Base-by-base conservation (phyloP, 1,140 invertebrate species). In the Neoseiulus cucumeris region DNA sequence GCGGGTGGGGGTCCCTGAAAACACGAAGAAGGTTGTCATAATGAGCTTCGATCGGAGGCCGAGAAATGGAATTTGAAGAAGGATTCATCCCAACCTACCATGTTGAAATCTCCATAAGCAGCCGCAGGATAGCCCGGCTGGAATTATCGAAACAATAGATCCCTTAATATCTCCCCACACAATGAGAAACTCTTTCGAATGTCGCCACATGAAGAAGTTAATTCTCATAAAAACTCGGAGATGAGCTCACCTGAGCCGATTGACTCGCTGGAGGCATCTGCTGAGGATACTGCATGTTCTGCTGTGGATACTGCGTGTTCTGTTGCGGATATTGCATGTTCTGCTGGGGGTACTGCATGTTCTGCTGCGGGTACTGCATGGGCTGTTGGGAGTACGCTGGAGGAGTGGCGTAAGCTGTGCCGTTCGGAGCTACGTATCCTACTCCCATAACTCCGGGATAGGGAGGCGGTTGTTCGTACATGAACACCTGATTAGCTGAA, bases 401-500 rank as follows among this genome's bases (percentile, higher is more conserved):
- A 2, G 51, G 17, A 9, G 14, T 25, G 12, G 33, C 51, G 9
- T 59, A 59, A 12, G 51, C 51, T 20, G 51, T 25, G 5, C 17
- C 51, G 25, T 17, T 17, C 17, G 14, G 14, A 1, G 51, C 14
- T 2, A 33, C 2, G 14, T 33, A 25, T 14, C 25, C 51, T 20
- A 25, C 33, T 20, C 51, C 51, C 66, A 78, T 80, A 69, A 94
- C 85, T 45, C 91, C 91, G 47, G 91, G 90, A 78, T 96, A 96
- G 0, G 92, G 91, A 65, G 91, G 91, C n/a, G 92, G 91, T 72
- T 83, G 87, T 72, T 89, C 86, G 7, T 85, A 88, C 81, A 91
- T 88, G 72, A 83, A 97, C 4, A 97, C 90, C 45, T 83, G 83
- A 73, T 90, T 87, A 41, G 85, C 86, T 81, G 82, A 14, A 47